Evolutionary conservation across 2,113 vertebrate species (phyloP).

Genomic region (Erythrocercus mccallii): DNA sequence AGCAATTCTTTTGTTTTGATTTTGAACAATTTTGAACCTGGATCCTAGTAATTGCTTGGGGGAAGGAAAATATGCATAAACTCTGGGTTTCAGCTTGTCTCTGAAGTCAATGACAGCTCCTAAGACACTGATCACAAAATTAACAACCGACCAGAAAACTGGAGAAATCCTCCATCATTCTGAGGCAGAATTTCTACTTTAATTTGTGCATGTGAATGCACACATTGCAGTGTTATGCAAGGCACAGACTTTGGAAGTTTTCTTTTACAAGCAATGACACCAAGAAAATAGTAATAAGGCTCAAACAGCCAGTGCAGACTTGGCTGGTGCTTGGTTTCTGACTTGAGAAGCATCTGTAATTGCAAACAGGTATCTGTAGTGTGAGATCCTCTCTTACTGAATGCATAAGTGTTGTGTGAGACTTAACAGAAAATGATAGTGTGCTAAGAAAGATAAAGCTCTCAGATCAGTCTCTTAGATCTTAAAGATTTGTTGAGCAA

Average conservation of each 20-base stretch:
- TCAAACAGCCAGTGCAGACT: not conserved
- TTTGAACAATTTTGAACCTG: not conserved
- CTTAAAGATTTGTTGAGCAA: slow-evolving; percentile 20
- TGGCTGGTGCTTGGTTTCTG: not conserved
- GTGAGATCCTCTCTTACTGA: not conserved
- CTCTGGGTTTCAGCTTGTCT: not conserved
- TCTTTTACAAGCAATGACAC: not conserved
- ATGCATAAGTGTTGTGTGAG: not conserved
- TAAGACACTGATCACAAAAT: not conserved
- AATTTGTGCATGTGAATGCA: not conserved
- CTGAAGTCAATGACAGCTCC: not conserved
- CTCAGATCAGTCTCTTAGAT: not conserved
- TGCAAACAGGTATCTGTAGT: not conserved
- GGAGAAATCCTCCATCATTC: not conserved
- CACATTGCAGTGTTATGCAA: not conserved
- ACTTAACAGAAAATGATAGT: not conserved
- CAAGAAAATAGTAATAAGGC: not conserved
- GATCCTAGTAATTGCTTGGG: not conserved
- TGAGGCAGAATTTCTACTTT: not conserved
- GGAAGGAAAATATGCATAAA: not conserved
- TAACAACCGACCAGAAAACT: not conserved
- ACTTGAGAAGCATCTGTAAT: not conserved
- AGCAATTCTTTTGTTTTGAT: slow-evolving; percentile 39
- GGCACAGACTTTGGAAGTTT: not conserved
- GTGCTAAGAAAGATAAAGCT: not conserved